Evolutionary conservation across 2,797 vertebrate species (phyloP), one percentile per base, ranked within the genome.

Genomic region (Erithacus rubecula): DNA sequence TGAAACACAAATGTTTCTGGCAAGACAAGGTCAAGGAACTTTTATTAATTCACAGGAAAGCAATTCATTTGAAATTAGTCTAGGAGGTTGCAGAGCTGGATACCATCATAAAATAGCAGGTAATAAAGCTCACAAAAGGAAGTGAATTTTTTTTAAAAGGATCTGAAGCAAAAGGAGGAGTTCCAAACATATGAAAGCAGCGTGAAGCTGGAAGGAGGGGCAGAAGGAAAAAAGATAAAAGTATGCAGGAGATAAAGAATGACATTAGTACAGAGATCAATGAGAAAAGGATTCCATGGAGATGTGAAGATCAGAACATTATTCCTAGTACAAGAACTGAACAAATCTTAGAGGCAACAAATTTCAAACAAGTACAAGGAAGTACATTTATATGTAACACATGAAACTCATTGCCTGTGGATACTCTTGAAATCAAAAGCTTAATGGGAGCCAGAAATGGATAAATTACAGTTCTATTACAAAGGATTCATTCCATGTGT

Each of bases 371-470:
- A 89, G 60, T 88, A 83, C 56, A 91, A 77, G 68, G 74, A 95
- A 87, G 49, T 67, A 81, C 29, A 53, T 69, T 87, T 93, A 81
- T 78, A 56, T 52, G 21, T 72, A 90, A 88, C 85, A 92, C 67
- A n/a, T 68, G 85, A 95, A 96, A 93, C 80, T 88, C 59, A 60
- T 91, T 91, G 59, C 37, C 52, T 91, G 67, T 91, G 36, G 55
- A 86, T 79, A 72, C 46, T 79, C 69, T 53, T 86, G 83, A 93
- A 83, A 83, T 88, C 72, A 94, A 84, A 90, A 86, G 27, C 84
- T 83, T 93, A 83, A 77, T 85, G 23, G 39, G 51, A 96, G 53
- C 64, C 89, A 94, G 83, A 90, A 95, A 82, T 47, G 22, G 47
- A 36, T 83, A 87, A 86, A 83, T 93, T 86, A 83, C 22, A 68